A percentile compares a stretch with the other conserved stretches of the same genome.
Conservation (phyloP, 2,113 vertebrate species). For the Fregetta grallaria region DNA sequence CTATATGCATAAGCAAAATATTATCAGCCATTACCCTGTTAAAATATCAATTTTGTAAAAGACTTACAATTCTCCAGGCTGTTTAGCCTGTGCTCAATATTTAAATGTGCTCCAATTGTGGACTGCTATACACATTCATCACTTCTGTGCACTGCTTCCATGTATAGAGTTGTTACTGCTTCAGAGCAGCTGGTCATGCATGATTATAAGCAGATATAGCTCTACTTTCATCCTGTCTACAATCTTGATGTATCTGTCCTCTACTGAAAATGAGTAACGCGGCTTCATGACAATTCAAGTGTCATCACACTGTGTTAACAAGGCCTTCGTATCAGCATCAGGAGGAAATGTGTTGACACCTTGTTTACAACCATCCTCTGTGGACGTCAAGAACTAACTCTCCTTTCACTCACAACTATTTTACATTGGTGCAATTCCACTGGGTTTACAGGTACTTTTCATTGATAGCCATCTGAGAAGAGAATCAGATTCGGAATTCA, state of each 20-base stretch:
- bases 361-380: constrained; percentile 29
- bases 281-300: constrained; percentile 25
- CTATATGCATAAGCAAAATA: not conserved
- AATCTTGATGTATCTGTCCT: constrained; percentile 27
- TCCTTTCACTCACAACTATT: not conserved
- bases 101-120: not conserved
- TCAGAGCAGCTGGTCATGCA: constrained; percentile 19
- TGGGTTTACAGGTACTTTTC: not conserved
- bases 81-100: not conserved
- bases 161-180: not conserved
- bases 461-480: not conserved
- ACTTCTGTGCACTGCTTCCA: not conserved
- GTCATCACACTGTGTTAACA: not conserved
- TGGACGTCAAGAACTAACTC: not conserved
- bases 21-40: not conserved
- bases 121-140: not conserved
- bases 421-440: not conserved
- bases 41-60: not conserved
- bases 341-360: constrained; percentile 18
- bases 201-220: constrained; percentile 31
- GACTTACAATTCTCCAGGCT: not conserved
- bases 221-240: constrained; percentile 23
- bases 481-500: not conserved
- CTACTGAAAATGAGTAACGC: not conserved
- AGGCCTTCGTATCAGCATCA: not conserved